Evolutionary conservation across 2,888 invertebrate species (phyloP).

Genomic region (Xylota sylvarum): DNA sequence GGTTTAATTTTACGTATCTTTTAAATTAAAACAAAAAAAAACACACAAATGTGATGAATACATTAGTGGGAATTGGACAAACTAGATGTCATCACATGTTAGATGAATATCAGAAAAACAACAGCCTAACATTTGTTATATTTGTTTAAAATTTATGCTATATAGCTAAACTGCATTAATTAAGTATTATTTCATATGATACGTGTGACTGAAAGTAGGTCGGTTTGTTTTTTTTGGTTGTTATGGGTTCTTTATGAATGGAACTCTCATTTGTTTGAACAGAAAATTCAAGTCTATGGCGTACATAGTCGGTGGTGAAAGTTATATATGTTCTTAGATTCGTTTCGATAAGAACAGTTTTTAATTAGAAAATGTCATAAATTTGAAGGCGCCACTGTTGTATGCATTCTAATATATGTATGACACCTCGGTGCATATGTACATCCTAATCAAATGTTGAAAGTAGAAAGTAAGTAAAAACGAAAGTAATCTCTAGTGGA

Average conservation of each 20-base stretch:
- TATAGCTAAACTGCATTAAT: not conserved
- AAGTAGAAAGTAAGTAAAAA: slow-evolving; percentile 20
- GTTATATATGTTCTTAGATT: slow-evolving; percentile 8
- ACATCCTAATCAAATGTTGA: not conserved
- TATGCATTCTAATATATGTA: not conserved
- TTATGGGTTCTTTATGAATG: not conserved
- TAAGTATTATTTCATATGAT: slow-evolving; percentile 27
- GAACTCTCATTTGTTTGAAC: not conserved
- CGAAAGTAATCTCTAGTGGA: not conserved
- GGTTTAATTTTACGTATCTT: slow-evolving; percentile 12
- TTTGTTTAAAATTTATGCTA: not conserved
- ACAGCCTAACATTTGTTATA: slow-evolving; percentile 5
- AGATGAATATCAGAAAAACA: slow-evolving; percentile 16
- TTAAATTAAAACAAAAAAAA: slow-evolving; percentile 13
- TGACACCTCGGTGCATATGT: not conserved
- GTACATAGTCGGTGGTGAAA: slow-evolving; percentile 11
- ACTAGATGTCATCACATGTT: slow-evolving; percentile 23
- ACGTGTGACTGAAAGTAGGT: slow-evolving; percentile 11
- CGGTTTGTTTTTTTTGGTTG: not conserved
- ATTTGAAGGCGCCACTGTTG: not conserved
- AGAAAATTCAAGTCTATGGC: not conserved
- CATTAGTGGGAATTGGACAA: slow-evolving; percentile 5
- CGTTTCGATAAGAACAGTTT: slow-evolving; percentile 10
- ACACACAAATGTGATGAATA: slow-evolving; percentile 6
- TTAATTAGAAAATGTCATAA: not conserved